Conservation (phyloP, 2,113 vertebrate species). For the Tragelaphus buxtoni region DNA sequence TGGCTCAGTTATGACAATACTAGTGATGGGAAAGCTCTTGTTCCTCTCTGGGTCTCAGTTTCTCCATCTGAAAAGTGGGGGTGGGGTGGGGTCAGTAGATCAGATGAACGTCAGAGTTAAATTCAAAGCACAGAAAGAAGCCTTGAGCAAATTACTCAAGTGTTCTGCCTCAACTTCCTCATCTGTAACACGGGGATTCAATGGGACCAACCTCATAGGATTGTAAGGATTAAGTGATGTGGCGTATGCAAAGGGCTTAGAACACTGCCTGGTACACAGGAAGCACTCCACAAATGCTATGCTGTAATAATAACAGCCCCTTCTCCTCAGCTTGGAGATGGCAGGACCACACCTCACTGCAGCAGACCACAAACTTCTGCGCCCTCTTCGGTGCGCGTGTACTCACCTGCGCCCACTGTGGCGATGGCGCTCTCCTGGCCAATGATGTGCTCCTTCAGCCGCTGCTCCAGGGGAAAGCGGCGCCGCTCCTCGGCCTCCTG, state of each 20-base stretch:
- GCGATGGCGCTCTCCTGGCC: conserved; percentile 96
- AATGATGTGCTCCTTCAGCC: conserved; percentile 94
- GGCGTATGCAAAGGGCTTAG: not conserved
- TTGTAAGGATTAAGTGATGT: not conserved
- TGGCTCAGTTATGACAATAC: not conserved
- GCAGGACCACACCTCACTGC: not conserved
- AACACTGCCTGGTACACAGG: not conserved
- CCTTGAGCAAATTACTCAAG: not conserved
- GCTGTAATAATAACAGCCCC: not conserved
- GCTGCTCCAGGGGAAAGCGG: conserved; percentile 92
- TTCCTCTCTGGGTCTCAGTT: not conserved
- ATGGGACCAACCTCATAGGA: not conserved
- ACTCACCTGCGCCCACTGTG: conserved; percentile 92
- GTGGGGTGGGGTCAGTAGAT: not conserved
- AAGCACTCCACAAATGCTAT: not conserved
- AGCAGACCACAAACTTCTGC: not conserved
- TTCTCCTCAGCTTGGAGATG: not conserved
- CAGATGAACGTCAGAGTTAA: not conserved
- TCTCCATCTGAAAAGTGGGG: not conserved
- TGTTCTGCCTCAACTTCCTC: not conserved
- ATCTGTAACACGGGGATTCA: not conserved
- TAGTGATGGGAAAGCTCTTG: not conserved
- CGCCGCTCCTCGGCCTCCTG: conserved; percentile 90
- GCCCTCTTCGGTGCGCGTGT: rapidly evolving
- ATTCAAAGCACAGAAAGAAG: not conserved